phyloP scores from a whole-genome alignment of 1,140 invertebrate species.

The Thalassaphorura encarpata region DNA sequence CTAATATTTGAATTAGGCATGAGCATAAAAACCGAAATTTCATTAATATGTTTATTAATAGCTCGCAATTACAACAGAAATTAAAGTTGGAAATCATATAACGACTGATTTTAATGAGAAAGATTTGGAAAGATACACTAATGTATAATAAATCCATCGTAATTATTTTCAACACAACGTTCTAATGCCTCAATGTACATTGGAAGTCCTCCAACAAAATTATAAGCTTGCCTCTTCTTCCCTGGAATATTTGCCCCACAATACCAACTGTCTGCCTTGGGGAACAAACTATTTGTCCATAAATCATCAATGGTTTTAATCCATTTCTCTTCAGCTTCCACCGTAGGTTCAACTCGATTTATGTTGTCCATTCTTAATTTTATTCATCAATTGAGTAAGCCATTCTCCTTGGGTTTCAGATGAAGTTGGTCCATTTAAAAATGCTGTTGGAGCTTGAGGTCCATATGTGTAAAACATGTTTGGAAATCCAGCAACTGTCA shows the following conservation, averaged over 20 bases:
- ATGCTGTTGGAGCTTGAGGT: constrained; percentile 10
- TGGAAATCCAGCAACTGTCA: constrained; percentile 2
- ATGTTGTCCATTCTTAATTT: background rate
- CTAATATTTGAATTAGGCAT: too few relatives aligned
- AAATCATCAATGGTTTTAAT: background rate
- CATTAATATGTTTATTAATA: too few relatives aligned
- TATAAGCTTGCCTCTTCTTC: constrained; percentile 2
- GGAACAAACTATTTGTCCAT: background rate
- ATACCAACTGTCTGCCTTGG: constrained; percentile 3
- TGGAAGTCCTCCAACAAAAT: constrained; percentile 1
- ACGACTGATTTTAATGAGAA: too few relatives aligned
- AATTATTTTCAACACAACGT: background rate
- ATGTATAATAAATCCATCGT: background rate
- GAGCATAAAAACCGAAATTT: too few relatives aligned
- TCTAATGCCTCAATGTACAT: background rate
- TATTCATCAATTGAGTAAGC: background rate
- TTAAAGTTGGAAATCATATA: too few relatives aligned
- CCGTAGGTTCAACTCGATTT: background rate
- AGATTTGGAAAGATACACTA: background rate
- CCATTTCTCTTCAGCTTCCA: background rate
- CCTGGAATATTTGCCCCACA: constrained; percentile 9
- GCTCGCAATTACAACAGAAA: too few relatives aligned
- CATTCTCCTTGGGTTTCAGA: background rate
- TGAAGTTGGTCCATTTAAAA: constrained; percentile 4
- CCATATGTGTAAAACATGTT: constrained; percentile 8